Percentiles rank a stretch among this genome's conserved stretches.
Conservation (phyloP, 2,888 invertebrate species). For the Andrena camellia region DNA sequence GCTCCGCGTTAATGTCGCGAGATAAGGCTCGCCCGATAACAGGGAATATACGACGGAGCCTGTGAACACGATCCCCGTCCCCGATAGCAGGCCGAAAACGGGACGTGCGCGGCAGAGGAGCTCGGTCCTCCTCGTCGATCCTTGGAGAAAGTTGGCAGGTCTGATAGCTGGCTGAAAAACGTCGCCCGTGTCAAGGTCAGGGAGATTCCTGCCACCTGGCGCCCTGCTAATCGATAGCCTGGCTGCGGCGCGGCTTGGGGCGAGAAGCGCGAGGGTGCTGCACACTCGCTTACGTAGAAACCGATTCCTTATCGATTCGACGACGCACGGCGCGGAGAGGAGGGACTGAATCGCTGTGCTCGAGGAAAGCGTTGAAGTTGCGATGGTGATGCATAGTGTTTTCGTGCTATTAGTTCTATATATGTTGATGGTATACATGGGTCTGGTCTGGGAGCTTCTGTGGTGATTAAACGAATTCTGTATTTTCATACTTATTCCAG, state of each 20-base stretch:
- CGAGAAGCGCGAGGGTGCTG: constrained; percentile 13
- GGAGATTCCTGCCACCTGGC: constrained; percentile 32
- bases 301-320: constrained; percentile 29
- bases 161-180: constrained; percentile 19
- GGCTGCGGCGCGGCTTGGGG: constrained; percentile 2
- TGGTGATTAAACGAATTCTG: too few relatives aligned
- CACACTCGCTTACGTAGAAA: not conserved
- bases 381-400: not conserved
- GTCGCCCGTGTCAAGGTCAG: constrained; percentile 56
- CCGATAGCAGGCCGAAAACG: constrained; percentile 14
- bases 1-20: constrained; percentile 6
- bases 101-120: not conserved
- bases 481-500: too few relatives aligned
- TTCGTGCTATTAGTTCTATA: too few relatives aligned
- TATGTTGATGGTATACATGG: too few relatives aligned
- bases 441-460: too few relatives aligned
- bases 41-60: not conserved
- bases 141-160: constrained; percentile 9
- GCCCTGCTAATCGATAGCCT: constrained; percentile 60
- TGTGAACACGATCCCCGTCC: constrained; percentile 10
- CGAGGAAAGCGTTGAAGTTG: too few relatives aligned
- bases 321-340: not conserved
- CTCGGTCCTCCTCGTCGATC: not conserved
- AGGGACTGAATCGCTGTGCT: not conserved
- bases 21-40: constrained; percentile 32